These are phyloP conservation scores for Ephestia elutella DNA, from an alignment of 1,140 invertebrate genomes.

Conservation along the genomic window DNA sequence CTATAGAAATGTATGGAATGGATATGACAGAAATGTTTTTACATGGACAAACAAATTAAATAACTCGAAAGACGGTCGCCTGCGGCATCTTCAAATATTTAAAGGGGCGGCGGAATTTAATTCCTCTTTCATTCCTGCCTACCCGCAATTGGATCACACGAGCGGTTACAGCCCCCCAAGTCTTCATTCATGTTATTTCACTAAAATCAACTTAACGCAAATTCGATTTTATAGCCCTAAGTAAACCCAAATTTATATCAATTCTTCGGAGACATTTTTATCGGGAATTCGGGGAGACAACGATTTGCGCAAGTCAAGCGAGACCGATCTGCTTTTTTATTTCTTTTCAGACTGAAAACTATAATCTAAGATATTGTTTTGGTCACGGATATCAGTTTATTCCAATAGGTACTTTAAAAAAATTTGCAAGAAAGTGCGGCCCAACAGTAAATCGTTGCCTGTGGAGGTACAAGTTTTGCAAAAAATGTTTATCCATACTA, in stretches of 20 bases:
- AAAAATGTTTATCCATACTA: too few relatives aligned
- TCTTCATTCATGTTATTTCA: conserved; percentile 44
- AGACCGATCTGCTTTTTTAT: not conserved
- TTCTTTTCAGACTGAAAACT: not conserved
- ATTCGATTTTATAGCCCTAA: conserved; percentile 58
- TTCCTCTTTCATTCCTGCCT: conserved; percentile 21
- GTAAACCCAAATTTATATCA: conserved; percentile 57
- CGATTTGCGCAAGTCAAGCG: not conserved
- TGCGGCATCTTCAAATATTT: conserved; percentile 60
- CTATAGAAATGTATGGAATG: too few relatives aligned
- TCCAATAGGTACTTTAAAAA: too few relatives aligned
- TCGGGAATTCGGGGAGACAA: not conserved
- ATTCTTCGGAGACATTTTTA: conserved; percentile 19
- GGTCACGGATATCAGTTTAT: too few relatives aligned
- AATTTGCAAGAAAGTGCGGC: too few relatives aligned
- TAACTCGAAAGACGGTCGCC: conserved; percentile 7
- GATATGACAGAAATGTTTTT: not conserved
- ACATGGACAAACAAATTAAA: not conserved
- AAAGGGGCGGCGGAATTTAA: conserved; percentile 58
- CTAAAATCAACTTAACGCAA: conserved; percentile 63
- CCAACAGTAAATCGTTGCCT: too few relatives aligned
- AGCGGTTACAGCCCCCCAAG: conserved; percentile 42
- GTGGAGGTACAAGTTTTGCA: too few relatives aligned
- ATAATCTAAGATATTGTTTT: too few relatives aligned
- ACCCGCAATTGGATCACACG: conserved; percentile 66